phyloP scores from a whole-genome alignment of 1,140 invertebrate species.

The Daktulosphaira vitifoliae region DNA sequence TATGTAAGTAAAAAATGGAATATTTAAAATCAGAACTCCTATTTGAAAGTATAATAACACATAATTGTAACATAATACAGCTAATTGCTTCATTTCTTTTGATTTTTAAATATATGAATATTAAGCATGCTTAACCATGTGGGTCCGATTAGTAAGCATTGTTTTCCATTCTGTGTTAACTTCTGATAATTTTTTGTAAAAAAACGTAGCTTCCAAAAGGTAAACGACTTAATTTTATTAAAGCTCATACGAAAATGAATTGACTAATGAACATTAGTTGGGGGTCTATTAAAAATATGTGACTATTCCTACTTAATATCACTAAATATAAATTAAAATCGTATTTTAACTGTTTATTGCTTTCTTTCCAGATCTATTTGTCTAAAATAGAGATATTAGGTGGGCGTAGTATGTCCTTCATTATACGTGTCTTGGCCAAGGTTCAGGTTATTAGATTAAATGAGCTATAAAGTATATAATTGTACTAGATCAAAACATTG shows the following conservation, averaged over 20 bases:
- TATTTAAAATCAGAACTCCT: too few species aligned
- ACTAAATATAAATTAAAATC: not conserved
- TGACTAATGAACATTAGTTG: conserved; percentile 3
- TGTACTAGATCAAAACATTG: too few species aligned
- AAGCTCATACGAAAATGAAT: not conserved
- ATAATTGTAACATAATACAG: too few species aligned
- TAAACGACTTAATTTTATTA: not conserved
- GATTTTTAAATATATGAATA: conserved; percentile 15
- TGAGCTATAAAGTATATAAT: too few species aligned
- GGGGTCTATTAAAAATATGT: conserved; percentile 2
- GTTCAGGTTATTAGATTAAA: not conserved
- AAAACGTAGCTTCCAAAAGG: not conserved
- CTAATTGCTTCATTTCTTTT: conserved; percentile 22
- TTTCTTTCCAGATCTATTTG: not conserved
- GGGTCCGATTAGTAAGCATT: conserved; percentile 28
- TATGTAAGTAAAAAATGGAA: too few species aligned
- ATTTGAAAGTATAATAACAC: too few species aligned
- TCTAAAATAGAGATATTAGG: too few species aligned
- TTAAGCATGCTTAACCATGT: not conserved
- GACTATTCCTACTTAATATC: not conserved
- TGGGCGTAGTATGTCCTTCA: not conserved
- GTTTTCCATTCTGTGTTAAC: conserved; percentile 6
- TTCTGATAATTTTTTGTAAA: not conserved
- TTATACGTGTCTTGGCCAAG: not conserved
- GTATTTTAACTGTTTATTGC: not conserved